Evolutionary conservation across 2,113 vertebrate species (phyloP).

Genomic region (Coryphaenoides rupestris): DNA sequence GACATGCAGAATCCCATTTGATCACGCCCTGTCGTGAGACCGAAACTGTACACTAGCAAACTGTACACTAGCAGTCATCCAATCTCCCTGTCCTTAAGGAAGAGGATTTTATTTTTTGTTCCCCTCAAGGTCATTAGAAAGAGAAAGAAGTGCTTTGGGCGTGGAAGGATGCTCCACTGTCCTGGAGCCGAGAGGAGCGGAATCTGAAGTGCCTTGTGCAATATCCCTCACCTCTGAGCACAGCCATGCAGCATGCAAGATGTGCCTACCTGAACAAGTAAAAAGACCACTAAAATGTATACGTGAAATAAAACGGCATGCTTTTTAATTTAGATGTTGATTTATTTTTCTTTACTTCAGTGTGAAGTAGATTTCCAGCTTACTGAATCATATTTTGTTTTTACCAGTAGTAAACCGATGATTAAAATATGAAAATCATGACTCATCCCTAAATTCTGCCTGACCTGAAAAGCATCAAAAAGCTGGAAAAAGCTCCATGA

Average conservation of each 20-base stretch:
- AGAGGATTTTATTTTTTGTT: constrained; percentile 21
- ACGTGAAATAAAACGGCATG: constrained; percentile 69
- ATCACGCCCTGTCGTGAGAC: constrained; percentile 25
- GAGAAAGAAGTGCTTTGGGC: constrained; percentile 53
- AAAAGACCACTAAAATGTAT: constrained; percentile 50
- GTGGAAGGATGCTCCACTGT: constrained; percentile 57
- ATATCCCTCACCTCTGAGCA: constrained; percentile 58
- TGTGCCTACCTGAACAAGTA: constrained; percentile 46
- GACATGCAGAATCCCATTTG: constrained; percentile 27
- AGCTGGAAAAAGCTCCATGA: too few relatives aligned
- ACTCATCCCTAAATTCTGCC: too few relatives aligned
- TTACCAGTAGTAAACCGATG: too few relatives aligned
- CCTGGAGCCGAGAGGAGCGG: constrained; percentile 55
- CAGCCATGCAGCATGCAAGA: constrained; percentile 60
- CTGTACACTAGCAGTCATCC: constrained; percentile 26
- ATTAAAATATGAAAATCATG: too few relatives aligned
- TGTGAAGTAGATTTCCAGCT: too few relatives aligned
- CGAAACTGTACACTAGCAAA: neutral
- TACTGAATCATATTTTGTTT: neutral
- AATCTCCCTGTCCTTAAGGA: constrained; percentile 29
- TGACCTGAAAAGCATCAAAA: too few relatives aligned
- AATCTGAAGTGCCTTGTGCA: constrained; percentile 79
- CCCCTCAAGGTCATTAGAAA: constrained; percentile 35
- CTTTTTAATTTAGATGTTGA: constrained; percentile 70
- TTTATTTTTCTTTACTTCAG: constrained; percentile 25